phyloP scores from a whole-genome alignment of 2,888 invertebrate species.

The Eupeodes latifasciatus region DNA sequence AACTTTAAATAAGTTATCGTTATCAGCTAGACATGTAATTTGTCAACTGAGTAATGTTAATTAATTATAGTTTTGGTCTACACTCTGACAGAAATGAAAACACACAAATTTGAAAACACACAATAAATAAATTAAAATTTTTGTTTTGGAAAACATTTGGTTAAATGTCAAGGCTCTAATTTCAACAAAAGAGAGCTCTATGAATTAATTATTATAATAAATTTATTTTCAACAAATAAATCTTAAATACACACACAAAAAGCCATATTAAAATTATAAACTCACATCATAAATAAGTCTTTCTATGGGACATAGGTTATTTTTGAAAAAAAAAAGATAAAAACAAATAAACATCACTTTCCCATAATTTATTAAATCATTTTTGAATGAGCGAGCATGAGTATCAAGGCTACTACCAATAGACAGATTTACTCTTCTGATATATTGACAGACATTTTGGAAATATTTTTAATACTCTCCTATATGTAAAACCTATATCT shows the following conservation, averaged over 20 bases:
- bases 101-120: background rate
- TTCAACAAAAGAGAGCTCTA: background rate
- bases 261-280: background rate
- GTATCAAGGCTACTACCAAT: background rate
- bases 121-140: background rate
- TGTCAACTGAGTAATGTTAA: background rate
- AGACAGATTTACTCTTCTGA: background rate
- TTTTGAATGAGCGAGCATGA: conserved; percentile 15
- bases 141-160: background rate
- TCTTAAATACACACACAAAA: background rate
- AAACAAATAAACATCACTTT: conserved; percentile 27
- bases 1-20: background rate
- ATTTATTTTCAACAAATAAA: background rate
- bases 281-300: conserved; percentile 8
- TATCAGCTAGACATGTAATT: background rate
- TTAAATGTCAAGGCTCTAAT: background rate
- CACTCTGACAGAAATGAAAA: background rate
- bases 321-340: too few relatives aligned
- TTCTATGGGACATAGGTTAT: background rate
- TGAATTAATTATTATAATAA: background rate
- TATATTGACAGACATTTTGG: background rate
- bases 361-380: conserved; percentile 5
- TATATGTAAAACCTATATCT: background rate
- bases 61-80: conserved; percentile 2
- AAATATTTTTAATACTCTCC: background rate